These are phyloP conservation scores for Ricordea florida DNA, from an alignment of 92 coral and sea anemone species.

Conservation along the genomic window DNA sequence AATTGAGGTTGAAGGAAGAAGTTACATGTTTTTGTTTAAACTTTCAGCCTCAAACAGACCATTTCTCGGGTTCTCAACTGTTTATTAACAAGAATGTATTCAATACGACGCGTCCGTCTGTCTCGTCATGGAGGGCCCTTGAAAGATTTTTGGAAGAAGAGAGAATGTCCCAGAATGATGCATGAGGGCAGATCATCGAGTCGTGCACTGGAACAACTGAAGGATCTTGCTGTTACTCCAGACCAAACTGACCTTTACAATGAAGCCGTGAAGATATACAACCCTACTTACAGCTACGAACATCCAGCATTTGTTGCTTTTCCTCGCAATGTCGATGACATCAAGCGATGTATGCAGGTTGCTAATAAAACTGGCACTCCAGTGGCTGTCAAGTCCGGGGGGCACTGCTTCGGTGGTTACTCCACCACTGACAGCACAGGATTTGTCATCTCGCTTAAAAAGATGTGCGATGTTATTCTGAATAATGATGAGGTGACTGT, in stretches of 20 bases:
- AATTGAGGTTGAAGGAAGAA: no score
- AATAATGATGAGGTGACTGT: constrained; percentile 34
- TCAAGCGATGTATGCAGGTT: constrained; percentile 72
- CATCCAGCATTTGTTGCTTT: constrained; percentile 89
- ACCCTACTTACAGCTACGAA: constrained; percentile 66
- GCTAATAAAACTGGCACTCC: constrained; percentile 53
- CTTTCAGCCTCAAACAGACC: no score
- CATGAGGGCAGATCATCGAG: background rate
- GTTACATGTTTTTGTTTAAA: no score
- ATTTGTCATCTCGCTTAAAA: constrained; percentile 81
- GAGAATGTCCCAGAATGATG: no score
- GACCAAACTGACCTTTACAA: constrained; percentile 62
- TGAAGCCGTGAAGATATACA: constrained; percentile 78
- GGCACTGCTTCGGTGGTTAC: constrained; percentile 87
- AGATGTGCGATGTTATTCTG: constrained; percentile 52
- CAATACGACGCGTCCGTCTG: no score
- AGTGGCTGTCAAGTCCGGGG: constrained; percentile 83
- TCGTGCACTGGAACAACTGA: constrained; percentile 57
- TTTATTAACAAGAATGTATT: no score
- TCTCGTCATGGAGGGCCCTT: no score
- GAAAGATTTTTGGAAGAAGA: no score
- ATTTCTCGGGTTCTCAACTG: no score
- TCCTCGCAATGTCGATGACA: constrained; percentile 61
- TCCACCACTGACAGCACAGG: constrained; percentile 78
- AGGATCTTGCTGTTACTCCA: constrained; percentile 72